Conservation (phyloP, 2,888 invertebrate genomes). For the Erynnis tages region DNA sequence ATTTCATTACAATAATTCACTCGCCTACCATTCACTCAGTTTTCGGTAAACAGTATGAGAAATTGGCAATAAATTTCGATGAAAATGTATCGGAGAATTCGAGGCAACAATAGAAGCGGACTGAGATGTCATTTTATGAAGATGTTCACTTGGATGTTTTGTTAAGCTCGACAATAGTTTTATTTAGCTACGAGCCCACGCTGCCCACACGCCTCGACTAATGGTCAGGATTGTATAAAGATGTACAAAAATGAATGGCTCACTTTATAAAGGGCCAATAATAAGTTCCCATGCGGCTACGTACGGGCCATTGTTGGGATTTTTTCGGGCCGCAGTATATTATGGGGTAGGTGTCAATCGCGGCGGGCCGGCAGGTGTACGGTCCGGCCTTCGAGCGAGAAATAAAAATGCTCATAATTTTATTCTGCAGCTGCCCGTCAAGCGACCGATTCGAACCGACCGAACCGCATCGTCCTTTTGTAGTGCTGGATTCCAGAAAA, state of each 20-base stretch:
- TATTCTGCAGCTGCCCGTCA: slow-evolving; percentile 78
- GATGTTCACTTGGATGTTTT: slow-evolving; percentile 78
- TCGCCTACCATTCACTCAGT: slow-evolving; percentile 73
- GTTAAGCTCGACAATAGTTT: slow-evolving; percentile 77
- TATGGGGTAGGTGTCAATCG: slow-evolving; percentile 80
- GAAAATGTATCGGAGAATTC: slow-evolving; percentile 59
- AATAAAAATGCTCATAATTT: slow-evolving; percentile 79
- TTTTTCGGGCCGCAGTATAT: slow-evolving; percentile 65
- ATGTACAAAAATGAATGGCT: slow-evolving; percentile 73
- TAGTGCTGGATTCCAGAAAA: slow-evolving; percentile 65
- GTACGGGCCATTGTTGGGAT: slow-evolving; percentile 69
- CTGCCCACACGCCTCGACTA: slow-evolving; percentile 79
- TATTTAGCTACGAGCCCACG: slow-evolving; percentile 75
- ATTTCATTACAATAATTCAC: slow-evolving; percentile 79
- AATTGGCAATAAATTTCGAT: slow-evolving; percentile 78
- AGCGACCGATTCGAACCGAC: slow-evolving; percentile 62
- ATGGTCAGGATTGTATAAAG: slow-evolving; percentile 78
- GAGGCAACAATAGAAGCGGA: slow-evolving; percentile 50
- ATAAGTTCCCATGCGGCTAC: slow-evolving; percentile 78
- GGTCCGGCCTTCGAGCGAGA: slow-evolving; percentile 46
- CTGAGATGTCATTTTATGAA: slow-evolving; percentile 69
- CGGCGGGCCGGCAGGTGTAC: slow-evolving; percentile 71
- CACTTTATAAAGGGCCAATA: slow-evolving; percentile 73
- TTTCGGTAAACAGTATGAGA: slow-evolving; percentile 75
- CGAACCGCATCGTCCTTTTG: slow-evolving; percentile 61